These are phyloP conservation scores for Tribolium madens DNA, from an alignment of 1,140 invertebrate genomes.

Conservation along the genomic window DNA sequence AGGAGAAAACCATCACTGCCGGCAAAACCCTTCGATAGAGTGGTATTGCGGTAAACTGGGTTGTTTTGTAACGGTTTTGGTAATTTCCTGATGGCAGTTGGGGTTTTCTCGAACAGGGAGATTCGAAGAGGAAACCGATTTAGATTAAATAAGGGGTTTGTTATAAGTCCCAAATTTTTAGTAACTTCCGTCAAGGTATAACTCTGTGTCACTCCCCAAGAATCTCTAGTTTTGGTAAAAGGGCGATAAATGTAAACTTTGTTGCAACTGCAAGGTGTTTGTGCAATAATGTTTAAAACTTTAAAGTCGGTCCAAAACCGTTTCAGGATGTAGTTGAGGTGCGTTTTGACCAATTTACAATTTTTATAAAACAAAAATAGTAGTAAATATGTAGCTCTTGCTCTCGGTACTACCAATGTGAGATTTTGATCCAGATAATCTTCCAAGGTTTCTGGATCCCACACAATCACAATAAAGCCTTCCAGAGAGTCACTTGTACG, in stretches of 20 bases:
- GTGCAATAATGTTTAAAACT: neutral
- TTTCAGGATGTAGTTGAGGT: neutral
- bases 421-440: neutral
- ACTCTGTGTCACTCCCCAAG: neutral
- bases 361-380: neutral
- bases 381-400: neutral
- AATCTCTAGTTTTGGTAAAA: neutral
- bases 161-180: neutral
- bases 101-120: neutral
- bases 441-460: neutral
- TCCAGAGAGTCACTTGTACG: neutral
- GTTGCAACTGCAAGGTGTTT: neutral
- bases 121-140: neutral
- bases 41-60: constrained; percentile 31
- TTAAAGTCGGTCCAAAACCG: neutral
- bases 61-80: constrained; percentile 7
- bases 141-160: neutral
- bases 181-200: neutral
- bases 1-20: constrained; percentile 62
- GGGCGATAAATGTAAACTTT: constrained; percentile 14
- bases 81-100: neutral
- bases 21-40: constrained; percentile 40
- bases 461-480: neutral
- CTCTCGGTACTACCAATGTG: neutral
- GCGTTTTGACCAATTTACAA: neutral